phyloP scores from a whole-genome alignment of 2,888 invertebrate species.

The Lutraria lutraria region DNA sequence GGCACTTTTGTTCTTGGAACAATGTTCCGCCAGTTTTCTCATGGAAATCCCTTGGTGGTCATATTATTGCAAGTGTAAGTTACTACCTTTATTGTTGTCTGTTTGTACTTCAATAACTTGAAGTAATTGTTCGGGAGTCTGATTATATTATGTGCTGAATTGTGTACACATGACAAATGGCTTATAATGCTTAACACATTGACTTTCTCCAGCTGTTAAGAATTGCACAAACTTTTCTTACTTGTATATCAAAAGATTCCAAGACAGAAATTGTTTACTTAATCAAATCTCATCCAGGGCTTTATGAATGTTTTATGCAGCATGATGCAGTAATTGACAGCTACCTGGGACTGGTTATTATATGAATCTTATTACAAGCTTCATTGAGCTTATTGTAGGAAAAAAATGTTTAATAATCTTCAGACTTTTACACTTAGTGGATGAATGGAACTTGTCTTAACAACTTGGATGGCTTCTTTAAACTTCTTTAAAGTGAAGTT shows the following conservation, averaged over 20 bases:
- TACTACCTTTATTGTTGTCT: conserved; percentile 6
- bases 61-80: background rate
- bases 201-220: background rate
- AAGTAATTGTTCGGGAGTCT: background rate
- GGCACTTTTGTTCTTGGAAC: background rate
- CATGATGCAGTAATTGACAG: too few species aligned
- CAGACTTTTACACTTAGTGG: too few species aligned
- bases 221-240: conserved; percentile 9
- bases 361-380: too few species aligned
- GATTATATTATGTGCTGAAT: conserved; percentile 6
- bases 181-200: background rate
- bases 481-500: too few species aligned
- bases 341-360: too few species aligned
- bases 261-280: background rate
- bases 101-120: background rate
- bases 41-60: background rate
- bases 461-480: too few species aligned
- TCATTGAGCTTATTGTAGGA: too few species aligned
- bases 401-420: too few species aligned
- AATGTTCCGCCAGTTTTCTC: background rate
- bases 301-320: background rate
- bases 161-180: conserved; percentile 15
- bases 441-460: too few species aligned
- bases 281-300: background rate
- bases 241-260: background rate